Evolutionary conservation across 2,113 vertebrate species (phyloP).

Genomic region (Oostethus manadensis): DNA sequence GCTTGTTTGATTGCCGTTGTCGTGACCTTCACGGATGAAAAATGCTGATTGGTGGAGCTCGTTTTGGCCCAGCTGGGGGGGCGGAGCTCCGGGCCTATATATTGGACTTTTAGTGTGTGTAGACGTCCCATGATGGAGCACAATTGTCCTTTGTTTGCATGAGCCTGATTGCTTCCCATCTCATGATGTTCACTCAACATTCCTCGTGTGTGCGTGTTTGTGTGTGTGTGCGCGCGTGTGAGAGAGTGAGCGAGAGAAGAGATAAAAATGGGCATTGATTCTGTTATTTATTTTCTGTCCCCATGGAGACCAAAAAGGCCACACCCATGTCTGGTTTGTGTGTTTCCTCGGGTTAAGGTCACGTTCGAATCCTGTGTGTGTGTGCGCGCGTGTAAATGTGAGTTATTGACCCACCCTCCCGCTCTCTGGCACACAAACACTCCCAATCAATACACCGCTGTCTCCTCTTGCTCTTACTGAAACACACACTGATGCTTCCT

Average conservation of each 20-base stretch:
- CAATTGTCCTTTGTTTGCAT: conserved; percentile 17
- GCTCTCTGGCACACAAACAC: background rate
- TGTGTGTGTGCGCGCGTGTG: background rate
- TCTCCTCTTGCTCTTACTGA: conserved; percentile 22
- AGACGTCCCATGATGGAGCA: conserved; percentile 28
- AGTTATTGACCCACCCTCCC: conserved; percentile 8
- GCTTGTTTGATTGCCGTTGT: background rate
- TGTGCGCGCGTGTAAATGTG: conserved; percentile 9
- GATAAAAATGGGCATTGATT: conserved; percentile 17
- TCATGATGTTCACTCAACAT: background rate
- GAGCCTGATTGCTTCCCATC: background rate
- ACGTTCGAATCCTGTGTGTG: conserved; percentile 11
- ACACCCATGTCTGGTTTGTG: conserved; percentile 9
- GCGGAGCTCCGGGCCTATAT: background rate
- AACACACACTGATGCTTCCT: conserved; percentile 14
- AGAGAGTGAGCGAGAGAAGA: background rate
- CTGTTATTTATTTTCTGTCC: background rate
- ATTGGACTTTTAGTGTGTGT: background rate
- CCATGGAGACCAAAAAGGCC: conserved; percentile 6
- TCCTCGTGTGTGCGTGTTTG: background rate
- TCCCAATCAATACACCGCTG: conserved; percentile 26
- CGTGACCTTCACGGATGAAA: conserved; percentile 7
- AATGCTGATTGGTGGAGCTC: conserved; percentile 15
- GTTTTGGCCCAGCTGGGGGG: background rate
- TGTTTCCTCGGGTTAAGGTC: conserved; percentile 45